Base-by-base conservation (phyloP, 1,140 invertebrate species). In the Archivesica marissinica region DNA sequence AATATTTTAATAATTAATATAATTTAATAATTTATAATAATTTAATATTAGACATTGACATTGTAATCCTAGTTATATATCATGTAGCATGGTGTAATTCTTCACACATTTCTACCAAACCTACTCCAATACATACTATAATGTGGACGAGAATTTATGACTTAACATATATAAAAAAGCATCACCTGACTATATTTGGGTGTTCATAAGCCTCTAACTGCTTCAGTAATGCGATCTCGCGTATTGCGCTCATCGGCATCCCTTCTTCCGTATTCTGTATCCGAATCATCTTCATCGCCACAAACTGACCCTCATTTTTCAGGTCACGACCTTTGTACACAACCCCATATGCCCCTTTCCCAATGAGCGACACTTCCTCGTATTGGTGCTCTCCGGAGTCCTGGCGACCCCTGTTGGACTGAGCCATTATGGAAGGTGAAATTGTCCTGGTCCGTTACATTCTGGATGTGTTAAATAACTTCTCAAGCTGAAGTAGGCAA, bases 231-330 rank as follows among this genome's bases (percentile, higher is more conserved):
- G 97, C 97, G 89, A 99, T 98, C 95, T 99, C 98, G 35, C 98
- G 94, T 83, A 99, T 96, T 6, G 98, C 97, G 38, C 98, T 99
- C n/a, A 98, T 98, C 23, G 98, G 98, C 25, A 99, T 97, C 13
- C 98, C 98, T 94, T 99, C 98, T 33, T 93, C 92, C 9, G 90
- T 15, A 96, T 96, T 93, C 96, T 88, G 90, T 79, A 93, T 90
- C 23, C 97, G 96, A 87, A 99, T 99, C 95, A 97, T 98, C 94
- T 99, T 99, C 50, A 99, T 95, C 0, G 98, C 98, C 20, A 99
- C 98, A 94, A 97, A 95, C 92, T 97, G 96, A 41, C 97, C 97
- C 11, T 92, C 89, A 79, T 92, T 91, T 15, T 89, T 89, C 11
- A 90, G 76, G 84, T 94, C 94, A 23, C 90, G 59, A n/a, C 89